Conservation (phyloP, 92 coral and sea anemone species). For the Zoanthus sociatus region DNA sequence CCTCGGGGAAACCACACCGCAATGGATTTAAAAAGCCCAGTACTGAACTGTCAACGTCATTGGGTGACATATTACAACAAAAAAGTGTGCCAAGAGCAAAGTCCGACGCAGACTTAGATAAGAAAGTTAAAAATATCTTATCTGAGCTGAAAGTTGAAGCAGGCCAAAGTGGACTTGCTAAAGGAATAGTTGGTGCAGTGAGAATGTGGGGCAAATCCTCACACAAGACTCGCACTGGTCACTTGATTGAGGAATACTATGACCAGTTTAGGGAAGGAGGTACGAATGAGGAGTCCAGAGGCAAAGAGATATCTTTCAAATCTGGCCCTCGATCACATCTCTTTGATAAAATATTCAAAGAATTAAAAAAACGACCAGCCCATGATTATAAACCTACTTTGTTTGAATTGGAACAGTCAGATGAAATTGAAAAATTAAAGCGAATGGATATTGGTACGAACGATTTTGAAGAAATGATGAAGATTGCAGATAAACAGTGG, state of each 20-base stretch:
- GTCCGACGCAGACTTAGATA: slow-evolving; percentile 62
- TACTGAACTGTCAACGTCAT: neutral
- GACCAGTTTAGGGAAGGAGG: slow-evolving; percentile 45
- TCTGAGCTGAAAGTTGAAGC: slow-evolving; percentile 73
- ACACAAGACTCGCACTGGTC: slow-evolving; percentile 39
- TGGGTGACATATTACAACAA: slow-evolving; percentile 1
- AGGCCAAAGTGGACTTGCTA: slow-evolving; percentile 68
- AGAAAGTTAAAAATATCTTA: slow-evolving; percentile 69
- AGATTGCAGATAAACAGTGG: slow-evolving; percentile 84
- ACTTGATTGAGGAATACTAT: slow-evolving; percentile 44
- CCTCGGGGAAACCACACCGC: neutral
- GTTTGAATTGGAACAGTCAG: slow-evolving; percentile 48
- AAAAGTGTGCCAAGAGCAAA: slow-evolving; percentile 35
- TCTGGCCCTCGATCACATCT: slow-evolving; percentile 62
- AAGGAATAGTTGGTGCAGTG: slow-evolving; percentile 76
- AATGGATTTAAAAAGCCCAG: slow-evolving; percentile 34
- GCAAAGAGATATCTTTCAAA: slow-evolving; percentile 27
- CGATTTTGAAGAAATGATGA: slow-evolving; percentile 84
- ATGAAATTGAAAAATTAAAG: slow-evolving; percentile 46
- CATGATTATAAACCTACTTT: slow-evolving; percentile 34
- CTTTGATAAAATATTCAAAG: slow-evolving; percentile 64
- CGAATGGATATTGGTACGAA: slow-evolving; percentile 67
- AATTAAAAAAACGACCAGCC: neutral
- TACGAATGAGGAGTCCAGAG: slow-evolving; percentile 6
- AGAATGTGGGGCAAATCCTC: slow-evolving; percentile 78